phyloP scores from a whole-genome alignment of 2,888 invertebrate species.

The Cenopis cana region DNA sequence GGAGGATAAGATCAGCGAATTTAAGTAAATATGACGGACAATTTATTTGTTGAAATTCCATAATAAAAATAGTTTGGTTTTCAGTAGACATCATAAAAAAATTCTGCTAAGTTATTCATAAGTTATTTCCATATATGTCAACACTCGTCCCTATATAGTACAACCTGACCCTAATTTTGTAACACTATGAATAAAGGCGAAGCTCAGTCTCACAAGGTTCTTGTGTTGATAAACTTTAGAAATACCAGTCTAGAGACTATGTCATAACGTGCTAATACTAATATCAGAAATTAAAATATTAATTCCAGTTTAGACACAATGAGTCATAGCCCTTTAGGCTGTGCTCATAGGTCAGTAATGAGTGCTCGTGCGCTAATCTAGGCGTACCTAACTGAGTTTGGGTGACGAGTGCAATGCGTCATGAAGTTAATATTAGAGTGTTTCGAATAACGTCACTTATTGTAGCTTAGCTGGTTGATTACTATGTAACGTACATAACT shows the following conservation, averaged over 20 bases:
- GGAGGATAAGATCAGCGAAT: conserved; percentile 20
- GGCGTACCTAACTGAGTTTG: conserved; percentile 11
- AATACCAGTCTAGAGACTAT: no score
- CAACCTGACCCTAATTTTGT: no score
- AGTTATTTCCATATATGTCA: no score
- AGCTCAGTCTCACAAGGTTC: no score
- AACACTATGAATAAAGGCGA: no score
- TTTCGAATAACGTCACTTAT: neutral
- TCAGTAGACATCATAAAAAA: no score
- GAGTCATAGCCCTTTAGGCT: conserved; percentile 15
- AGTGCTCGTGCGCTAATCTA: conserved; percentile 17
- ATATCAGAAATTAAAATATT: conserved; percentile 18
- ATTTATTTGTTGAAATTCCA: neutral
- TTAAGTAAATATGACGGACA: conserved; percentile 6
- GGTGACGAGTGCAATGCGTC: conserved; percentile 31
- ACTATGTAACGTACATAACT: no score
- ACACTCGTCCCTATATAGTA: no score
- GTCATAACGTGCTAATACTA: conserved; percentile 7
- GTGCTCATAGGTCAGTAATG: conserved; percentile 36
- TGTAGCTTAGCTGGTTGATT: no score
- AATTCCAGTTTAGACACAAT: conserved; percentile 9
- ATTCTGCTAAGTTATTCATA: no score
- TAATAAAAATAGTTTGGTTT: neutral
- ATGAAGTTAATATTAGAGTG: neutral
- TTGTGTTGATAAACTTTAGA: no score